Percentiles rank a stretch among this genome's conserved stretches.
Conservation (phyloP, 1,140 invertebrate species). For the Drosophila parabipectinata region DNA sequence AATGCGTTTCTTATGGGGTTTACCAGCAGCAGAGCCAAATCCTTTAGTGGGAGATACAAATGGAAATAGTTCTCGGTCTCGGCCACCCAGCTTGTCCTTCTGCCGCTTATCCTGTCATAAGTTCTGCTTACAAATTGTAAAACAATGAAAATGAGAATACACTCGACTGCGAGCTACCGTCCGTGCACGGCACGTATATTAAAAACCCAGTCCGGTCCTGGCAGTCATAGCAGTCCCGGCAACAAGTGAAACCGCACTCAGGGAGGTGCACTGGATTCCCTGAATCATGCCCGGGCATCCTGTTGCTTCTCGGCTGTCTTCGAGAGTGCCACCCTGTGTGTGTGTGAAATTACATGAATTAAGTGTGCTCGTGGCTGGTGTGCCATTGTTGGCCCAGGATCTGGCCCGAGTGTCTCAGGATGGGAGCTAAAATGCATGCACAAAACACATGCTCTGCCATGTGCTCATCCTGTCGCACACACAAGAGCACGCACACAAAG, state of each 20-base stretch:
- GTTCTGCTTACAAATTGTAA: constrained; percentile 81
- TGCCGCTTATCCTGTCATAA: constrained; percentile 78
- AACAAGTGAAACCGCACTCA: constrained; percentile 78
- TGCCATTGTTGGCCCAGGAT: constrained; percentile 50
- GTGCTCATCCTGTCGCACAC: constrained; percentile 68
- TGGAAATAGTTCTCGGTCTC: constrained; percentile 1
- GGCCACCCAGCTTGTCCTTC: constrained; percentile 10
- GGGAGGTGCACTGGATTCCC: constrained; percentile 7
- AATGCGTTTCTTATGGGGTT: constrained; percentile 78
- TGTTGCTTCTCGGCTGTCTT: constrained; percentile 67
- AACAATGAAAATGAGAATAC: constrained; percentile 77
- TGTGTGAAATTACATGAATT: constrained; percentile 82
- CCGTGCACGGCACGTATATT: constrained; percentile 21
- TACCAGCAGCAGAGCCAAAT: constrained; percentile 43
- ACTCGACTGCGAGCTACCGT: constrained; percentile 17
- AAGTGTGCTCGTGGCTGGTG: constrained; percentile 65
- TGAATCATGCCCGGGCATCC: constrained; percentile 56
- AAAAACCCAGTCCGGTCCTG: constrained; percentile 37
- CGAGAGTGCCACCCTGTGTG: constrained; percentile 40
- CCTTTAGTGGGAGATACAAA: constrained; percentile 55
- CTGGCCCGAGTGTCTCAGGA: constrained; percentile 21
- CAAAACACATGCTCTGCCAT: constrained; percentile 72
- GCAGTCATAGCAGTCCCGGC: constrained; percentile 47
- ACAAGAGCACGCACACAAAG: constrained; percentile 17
- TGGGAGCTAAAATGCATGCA: constrained; percentile 54